These are phyloP conservation scores for Thamnaconus septentrionalis DNA, from an alignment of 2,113 vertebrate species.

Conservation along the genomic window DNA sequence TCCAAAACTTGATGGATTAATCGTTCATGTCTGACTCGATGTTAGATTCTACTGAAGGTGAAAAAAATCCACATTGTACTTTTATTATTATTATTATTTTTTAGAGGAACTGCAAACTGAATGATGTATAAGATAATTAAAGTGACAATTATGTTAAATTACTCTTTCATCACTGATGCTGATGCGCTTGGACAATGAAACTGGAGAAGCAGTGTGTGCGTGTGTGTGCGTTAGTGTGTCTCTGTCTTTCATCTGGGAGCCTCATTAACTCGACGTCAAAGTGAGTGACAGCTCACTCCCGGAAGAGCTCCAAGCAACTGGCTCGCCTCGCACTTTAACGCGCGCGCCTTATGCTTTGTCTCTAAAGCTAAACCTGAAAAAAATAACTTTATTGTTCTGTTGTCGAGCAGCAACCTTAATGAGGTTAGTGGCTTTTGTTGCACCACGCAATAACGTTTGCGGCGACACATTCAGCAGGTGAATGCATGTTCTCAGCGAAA, in stretches of 20 bases:
- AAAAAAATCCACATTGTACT: background rate
- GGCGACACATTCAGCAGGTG: background rate
- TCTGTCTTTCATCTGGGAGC: constrained; percentile 52
- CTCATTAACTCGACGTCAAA: constrained; percentile 55
- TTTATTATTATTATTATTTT: background rate
- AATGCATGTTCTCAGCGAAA: constrained; percentile 16
- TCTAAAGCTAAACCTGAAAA: background rate
- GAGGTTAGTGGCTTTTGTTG: too few species aligned
- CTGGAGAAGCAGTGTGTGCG: constrained; percentile 39
- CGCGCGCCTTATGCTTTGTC: background rate
- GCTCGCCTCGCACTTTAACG: constrained; percentile 25
- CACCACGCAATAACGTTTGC: background rate
- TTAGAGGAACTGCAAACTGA: constrained; percentile 4
- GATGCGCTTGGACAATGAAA: constrained; percentile 49
- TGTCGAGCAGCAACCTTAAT: too few species aligned
- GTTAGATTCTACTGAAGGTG: too few species aligned
- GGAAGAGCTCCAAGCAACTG: constrained; percentile 64
- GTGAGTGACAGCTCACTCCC: constrained; percentile 64
- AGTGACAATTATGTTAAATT: constrained; percentile 37
- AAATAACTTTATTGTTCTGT: background rate
- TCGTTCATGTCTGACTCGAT: too few species aligned
- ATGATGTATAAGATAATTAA: constrained; percentile 45
- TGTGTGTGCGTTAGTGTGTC: constrained; percentile 15
- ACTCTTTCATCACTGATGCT: constrained; percentile 31
- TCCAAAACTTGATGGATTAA: too few species aligned